A percentile compares a stretch with the other conserved stretches of the same genome.
Conservation (phyloP, 2,888 invertebrate genomes). For the Drosophila pseudotakahashii region DNA sequence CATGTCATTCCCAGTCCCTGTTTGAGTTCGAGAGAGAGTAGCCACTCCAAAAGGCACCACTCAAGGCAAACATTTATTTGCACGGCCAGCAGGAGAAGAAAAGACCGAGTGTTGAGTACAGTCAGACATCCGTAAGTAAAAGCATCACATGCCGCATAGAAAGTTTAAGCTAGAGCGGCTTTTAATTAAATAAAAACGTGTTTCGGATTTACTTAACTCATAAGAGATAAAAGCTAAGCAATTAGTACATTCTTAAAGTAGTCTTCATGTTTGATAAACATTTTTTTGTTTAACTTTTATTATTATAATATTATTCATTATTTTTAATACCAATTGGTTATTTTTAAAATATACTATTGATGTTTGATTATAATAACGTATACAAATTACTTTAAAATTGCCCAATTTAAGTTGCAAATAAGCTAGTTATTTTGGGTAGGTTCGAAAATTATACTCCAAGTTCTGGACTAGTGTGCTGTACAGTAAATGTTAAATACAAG, state of each 20-base stretch:
- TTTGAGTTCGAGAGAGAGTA: slow-evolving; percentile 21
- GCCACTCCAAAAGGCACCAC: slow-evolving; percentile 50
- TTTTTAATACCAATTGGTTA: neutral
- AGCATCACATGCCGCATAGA: too few relatives aligned
- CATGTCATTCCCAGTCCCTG: slow-evolving; percentile 50
- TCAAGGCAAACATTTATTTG: slow-evolving; percentile 48
- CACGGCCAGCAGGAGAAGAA: slow-evolving; percentile 30
- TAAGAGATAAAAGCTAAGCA: neutral
- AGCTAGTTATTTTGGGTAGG: neutral
- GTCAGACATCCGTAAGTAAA: neutral
- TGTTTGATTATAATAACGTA: neutral
- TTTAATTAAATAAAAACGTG: neutral
- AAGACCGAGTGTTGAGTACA: slow-evolving; percentile 7
- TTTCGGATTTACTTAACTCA: neutral
- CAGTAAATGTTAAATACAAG: too few relatives aligned
- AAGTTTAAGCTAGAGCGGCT: neutral
- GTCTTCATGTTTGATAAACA: neutral
- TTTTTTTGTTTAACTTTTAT: too few relatives aligned
- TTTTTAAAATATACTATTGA: neutral
- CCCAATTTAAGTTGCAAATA: neutral
- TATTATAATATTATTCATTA: neutral
- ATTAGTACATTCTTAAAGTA: neutral
- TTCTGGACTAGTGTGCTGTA: neutral
- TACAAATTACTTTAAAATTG: neutral
- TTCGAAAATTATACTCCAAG: neutral